phyloP scores from a whole-genome alignment of 37 sponge, comb jelly and placozoan species.

The Chondrosia reniformis region DNA sequence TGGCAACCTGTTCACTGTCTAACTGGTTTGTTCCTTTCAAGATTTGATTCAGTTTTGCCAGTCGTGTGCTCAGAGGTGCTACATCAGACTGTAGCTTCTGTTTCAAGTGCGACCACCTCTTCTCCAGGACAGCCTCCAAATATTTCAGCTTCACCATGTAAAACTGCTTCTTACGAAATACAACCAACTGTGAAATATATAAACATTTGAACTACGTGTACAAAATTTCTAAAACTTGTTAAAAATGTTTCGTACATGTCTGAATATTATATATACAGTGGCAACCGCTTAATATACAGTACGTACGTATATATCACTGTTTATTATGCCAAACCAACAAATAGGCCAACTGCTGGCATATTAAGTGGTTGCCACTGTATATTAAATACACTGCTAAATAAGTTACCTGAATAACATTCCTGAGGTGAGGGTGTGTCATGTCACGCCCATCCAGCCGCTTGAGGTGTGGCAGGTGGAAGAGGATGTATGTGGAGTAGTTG shows the following conservation, averaged over 20 bases:
- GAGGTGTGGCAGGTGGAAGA: slow-evolving; percentile 77
- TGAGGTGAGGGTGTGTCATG: slow-evolving; percentile 45
- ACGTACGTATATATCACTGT: too few relatives aligned
- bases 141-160: slow-evolving; percentile 67
- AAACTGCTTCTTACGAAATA: slow-evolving; percentile 72
- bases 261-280: too few relatives aligned
- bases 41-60: slow-evolving; percentile 19
- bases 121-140: neutral
- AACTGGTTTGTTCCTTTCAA: too few relatives aligned
- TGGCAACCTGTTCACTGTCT: too few relatives aligned
- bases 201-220: too few relatives aligned
- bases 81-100: neutral
- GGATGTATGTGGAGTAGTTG: slow-evolving; percentile 82
- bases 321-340: too few relatives aligned
- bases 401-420: slow-evolving; percentile 48
- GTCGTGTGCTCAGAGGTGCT: neutral
- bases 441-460: slow-evolving; percentile 56
- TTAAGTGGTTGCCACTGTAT: too few relatives aligned
- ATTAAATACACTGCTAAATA: too few relatives aligned
- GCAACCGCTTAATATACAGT: too few relatives aligned
- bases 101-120: slow-evolving; percentile 6
- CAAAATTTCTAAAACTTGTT: too few relatives aligned
- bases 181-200: slow-evolving; percentile 41
- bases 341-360: too few relatives aligned
- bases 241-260: too few relatives aligned